phyloP scores from a whole-genome alignment of 1,140 invertebrate species.

The Zaprionus capensis region DNA sequence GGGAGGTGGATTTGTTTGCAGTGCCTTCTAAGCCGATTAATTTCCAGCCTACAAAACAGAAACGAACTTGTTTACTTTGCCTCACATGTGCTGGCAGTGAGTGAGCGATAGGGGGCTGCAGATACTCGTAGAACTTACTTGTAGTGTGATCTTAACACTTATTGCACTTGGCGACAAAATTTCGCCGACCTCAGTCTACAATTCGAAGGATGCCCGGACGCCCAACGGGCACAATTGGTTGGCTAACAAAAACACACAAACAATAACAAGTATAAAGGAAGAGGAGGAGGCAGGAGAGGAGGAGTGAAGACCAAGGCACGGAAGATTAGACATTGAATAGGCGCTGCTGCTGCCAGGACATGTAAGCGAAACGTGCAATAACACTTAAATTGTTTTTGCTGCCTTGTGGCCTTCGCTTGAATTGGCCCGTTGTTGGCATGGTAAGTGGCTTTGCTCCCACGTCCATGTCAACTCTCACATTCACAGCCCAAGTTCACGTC shows the following conservation, averaged over 20 bases:
- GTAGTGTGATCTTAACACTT: slow-evolving; percentile 53
- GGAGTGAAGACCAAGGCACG: slow-evolving; percentile 9
- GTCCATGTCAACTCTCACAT: neutral
- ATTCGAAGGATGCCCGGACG: slow-evolving; percentile 1
- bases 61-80: slow-evolving; percentile 24
- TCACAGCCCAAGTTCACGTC: neutral
- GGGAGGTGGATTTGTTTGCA: slow-evolving; percentile 11
- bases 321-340: slow-evolving; percentile 29
- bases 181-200: slow-evolving; percentile 9
- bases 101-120: neutral
- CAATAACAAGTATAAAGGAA: neutral
- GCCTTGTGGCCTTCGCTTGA: slow-evolving; percentile 24
- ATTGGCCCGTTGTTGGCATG: slow-evolving; percentile 29
- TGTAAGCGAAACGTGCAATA: slow-evolving; percentile 61
- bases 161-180: slow-evolving; percentile 55
- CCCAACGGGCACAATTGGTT: slow-evolving; percentile 17
- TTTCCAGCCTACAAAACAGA: slow-evolving; percentile 35
- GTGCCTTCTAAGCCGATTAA: slow-evolving; percentile 51
- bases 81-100: neutral
- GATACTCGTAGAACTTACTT: slow-evolving; percentile 10
- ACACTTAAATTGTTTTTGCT: slow-evolving; percentile 59
- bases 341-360: slow-evolving; percentile 38
- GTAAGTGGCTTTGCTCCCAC: slow-evolving; percentile 33
- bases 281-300: neutral
- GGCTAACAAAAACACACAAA: slow-evolving; percentile 32